Conservation (phyloP, 2,113 vertebrate species). For the Ginglymostoma cirratum region DNA sequence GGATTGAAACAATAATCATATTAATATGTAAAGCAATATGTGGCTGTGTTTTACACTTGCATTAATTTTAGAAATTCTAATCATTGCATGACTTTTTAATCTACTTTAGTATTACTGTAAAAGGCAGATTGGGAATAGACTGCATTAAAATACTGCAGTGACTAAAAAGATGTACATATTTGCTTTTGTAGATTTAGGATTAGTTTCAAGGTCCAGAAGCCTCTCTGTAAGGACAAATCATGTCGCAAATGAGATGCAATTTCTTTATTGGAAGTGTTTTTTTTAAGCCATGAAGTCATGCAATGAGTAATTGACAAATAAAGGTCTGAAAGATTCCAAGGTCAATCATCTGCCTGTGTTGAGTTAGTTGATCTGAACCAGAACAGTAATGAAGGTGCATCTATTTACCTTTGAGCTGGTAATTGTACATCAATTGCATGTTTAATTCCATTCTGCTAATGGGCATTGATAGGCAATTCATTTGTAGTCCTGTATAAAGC, state of each 20-base stretch:
- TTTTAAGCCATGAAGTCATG: background rate
- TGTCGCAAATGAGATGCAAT: background rate
- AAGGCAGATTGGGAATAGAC: background rate
- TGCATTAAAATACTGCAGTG: background rate
- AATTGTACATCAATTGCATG: too few relatives aligned
- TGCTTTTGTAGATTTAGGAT: background rate
- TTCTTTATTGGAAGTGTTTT: too few relatives aligned
- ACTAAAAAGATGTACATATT: background rate
- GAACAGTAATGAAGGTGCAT: too few relatives aligned
- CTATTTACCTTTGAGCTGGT: too few relatives aligned
- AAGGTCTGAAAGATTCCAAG: background rate
- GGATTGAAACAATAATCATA: background rate
- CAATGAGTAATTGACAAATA: background rate
- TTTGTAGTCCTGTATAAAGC: background rate
- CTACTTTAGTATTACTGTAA: background rate
- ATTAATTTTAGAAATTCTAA: constrained; percentile 4
- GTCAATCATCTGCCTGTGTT: background rate
- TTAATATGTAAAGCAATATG: background rate
- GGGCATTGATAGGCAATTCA: background rate
- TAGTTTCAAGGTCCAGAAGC: background rate
- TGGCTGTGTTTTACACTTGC: background rate
- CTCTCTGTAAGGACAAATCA: background rate
- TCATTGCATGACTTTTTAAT: background rate
- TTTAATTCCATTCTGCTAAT: background rate
- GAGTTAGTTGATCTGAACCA: too few relatives aligned